These are phyloP conservation scores for Bugulina stolonifera DNA, from an alignment of 2,888 invertebrate species.

Conservation along the genomic window DNA sequence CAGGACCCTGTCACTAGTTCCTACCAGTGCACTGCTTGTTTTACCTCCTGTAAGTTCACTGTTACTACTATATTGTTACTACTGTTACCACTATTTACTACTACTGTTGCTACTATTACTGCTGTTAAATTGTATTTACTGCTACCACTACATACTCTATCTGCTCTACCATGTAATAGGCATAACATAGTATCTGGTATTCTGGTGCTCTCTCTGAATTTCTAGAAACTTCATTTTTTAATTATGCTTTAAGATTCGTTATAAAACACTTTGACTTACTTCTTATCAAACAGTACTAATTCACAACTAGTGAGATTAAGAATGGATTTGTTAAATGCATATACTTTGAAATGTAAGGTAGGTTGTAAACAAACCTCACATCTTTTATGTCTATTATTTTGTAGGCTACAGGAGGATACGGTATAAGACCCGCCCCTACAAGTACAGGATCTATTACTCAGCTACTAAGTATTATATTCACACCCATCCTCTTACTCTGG, in stretches of 20 bases:
- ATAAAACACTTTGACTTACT: no score
- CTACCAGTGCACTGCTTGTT: constrained; percentile 70
- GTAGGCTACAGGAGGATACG: neutral
- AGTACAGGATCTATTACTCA: neutral
- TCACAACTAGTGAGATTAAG: no score
- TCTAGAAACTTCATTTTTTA: no score
- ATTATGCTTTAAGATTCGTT: no score
- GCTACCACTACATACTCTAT: neutral
- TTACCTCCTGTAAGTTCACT: constrained; percentile 52
- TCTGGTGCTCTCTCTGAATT: no score
- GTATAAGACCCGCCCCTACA: neutral
- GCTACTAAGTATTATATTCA: constrained; percentile 60
- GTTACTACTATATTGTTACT: neutral
- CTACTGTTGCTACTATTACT: neutral
- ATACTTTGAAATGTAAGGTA: no score
- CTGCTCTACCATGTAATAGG: no score
- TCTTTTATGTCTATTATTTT: no score
- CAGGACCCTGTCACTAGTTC: constrained; percentile 65
- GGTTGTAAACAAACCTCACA: no score
- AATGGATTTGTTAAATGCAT: no score
- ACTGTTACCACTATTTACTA: neutral
- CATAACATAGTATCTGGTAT: no score
- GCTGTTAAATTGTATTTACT: neutral
- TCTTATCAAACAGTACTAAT: no score
- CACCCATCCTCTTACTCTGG: constrained; percentile 61